Evolutionary conservation across 2,113 vertebrate species (phyloP), one percentile per base, ranked within the genome.

Genomic region (Rhizomys pruinosus): DNA sequence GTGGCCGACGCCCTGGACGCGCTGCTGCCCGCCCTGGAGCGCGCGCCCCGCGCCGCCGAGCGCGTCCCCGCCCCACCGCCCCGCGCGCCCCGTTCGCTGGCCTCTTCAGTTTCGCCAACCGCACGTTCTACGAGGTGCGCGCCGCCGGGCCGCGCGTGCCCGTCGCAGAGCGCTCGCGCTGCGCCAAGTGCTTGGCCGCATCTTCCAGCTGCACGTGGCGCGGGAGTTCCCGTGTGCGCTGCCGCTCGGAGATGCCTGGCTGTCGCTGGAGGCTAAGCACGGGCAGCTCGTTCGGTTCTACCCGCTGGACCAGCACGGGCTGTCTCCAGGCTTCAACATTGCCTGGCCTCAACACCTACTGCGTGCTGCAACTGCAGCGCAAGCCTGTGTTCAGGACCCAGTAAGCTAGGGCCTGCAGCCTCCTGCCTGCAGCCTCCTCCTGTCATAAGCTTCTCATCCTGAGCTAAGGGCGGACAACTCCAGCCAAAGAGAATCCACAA

Each of bases 61-160:
- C 98, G 91, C 68, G 95, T 89, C 15, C 97, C 99, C 1, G 95
- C 85, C 23, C 97, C 99, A 6, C 98, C 99, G 0, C 99, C 99
- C 0, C 97, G 97, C 92, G 97, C 99, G 1, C 73, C 44, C 99
- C 99, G 27, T 99, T 99, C 0, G 72, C 98, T 0, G 99, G 99
- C 61, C 99, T 98, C 95, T 99, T 99, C 92, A 99, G 99, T 15
- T 99, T 99, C 44, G 98, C 98, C 74, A 99, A 99, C 80, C 96
- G 98, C 86, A 99, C 99, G 34, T 99, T 99, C 97, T 99, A 99
- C 7, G 98, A 99, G 98, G 99, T 99, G 90, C 99, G 98, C 92
- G 97, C 95, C 94, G 97, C 95, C 0, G 99, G 98, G 1, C 85
- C 98, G 2, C 96, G 96, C 0, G 98, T 99, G 78, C 99, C 99